A percentile compares a stretch with the other conserved stretches of the same genome.
These are phyloP conservation scores for Rhinichthys klamathensis DNA, from an alignment of 2,113 vertebrate genomes.

Conservation along the genomic window DNA sequence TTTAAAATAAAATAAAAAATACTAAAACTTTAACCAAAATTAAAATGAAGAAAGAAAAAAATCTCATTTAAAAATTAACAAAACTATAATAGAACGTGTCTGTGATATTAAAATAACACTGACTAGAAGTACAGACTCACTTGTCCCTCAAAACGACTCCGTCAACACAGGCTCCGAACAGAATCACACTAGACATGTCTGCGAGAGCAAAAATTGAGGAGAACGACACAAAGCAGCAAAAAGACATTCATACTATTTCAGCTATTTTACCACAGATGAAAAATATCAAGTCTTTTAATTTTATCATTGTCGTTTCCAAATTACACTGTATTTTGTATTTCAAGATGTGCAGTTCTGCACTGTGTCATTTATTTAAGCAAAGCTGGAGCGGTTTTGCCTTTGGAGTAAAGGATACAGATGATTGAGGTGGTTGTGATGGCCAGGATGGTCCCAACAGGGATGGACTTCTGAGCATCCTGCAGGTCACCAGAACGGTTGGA, in stretches of 20 bases:
- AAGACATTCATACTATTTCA: background rate
- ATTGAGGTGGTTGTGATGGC: constrained; percentile 87
- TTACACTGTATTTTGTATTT: constrained; percentile 2
- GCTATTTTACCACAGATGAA: constrained; percentile 9
- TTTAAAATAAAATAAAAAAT: too few relatives aligned
- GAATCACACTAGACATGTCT: constrained; percentile 90
- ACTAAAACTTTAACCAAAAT: too few relatives aligned
- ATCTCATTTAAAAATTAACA: too few relatives aligned
- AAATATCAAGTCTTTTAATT: background rate
- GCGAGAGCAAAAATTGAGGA: constrained; percentile 68
- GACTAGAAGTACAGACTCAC: constrained; percentile 72
- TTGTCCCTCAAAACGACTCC: constrained; percentile 93
- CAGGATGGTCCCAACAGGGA: constrained; percentile 87
- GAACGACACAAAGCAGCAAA: constrained; percentile 13
- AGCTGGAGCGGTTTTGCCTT: background rate
- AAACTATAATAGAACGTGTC: too few relatives aligned
- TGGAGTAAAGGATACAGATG: constrained; percentile 84
- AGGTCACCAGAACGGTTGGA: constrained; percentile 89
- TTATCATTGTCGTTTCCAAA: background rate
- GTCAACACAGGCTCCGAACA: constrained; percentile 96
- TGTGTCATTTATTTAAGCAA: background rate
- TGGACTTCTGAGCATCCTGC: constrained; percentile 88
- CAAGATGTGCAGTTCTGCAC: background rate
- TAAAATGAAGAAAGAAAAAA: too few relatives aligned
- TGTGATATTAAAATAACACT: background rate